Evolutionary conservation across 2,888 invertebrate genomes (phyloP), one percentile per base, ranked within the genome.

Genomic region (Phorcus lineatus): DNA sequence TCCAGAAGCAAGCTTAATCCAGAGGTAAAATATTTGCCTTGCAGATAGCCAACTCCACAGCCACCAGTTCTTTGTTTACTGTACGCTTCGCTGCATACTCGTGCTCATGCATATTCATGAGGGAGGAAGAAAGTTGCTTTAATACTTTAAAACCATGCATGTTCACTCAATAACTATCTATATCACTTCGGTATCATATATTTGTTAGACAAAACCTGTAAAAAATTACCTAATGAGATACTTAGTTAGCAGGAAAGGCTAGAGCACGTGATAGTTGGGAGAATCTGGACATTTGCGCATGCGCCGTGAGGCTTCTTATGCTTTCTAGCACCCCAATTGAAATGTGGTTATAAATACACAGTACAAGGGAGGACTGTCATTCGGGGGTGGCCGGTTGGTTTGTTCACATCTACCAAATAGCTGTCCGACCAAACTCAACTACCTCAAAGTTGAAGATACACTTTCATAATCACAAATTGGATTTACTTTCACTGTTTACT

Each of bases 91-190:
- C 57, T 57, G 57, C 57, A 57, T 57, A 19, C n/a, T 17, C 17
- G 36, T 31, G 16, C 19, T 82, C 57, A 80, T 82, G 80, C 80
- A 82, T 82, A 82, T 80, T 80, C 78, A 80, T 78, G 22, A 67
- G 52, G 16, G 47, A 22, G 57, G 62, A 77, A 52, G 62, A 76
- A 81, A 81, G 70, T 55, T 40, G 19, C 36, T 40, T 70, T 36
- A 36, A 47, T 47, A 47, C 47, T 47, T 47, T 47, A 47, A 47
- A 47, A 47, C 11, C 47, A 47, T 47, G 47, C 13, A 47, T 47
- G 7, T 47, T 47, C 47, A 47, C 47, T 47, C 47, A 47, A 47
- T 47, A 47, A 13, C 7, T 47, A 47, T 47, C 47, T 47, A 47
- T 47, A 13, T 47, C 1, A 11, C 1, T 47, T 13, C 13, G 47